A percentile compares a stretch with the other conserved stretches of the same genome.
Conservation (phyloP, 2,797 vertebrate genomes). For the Liasis olivaceus region DNA sequence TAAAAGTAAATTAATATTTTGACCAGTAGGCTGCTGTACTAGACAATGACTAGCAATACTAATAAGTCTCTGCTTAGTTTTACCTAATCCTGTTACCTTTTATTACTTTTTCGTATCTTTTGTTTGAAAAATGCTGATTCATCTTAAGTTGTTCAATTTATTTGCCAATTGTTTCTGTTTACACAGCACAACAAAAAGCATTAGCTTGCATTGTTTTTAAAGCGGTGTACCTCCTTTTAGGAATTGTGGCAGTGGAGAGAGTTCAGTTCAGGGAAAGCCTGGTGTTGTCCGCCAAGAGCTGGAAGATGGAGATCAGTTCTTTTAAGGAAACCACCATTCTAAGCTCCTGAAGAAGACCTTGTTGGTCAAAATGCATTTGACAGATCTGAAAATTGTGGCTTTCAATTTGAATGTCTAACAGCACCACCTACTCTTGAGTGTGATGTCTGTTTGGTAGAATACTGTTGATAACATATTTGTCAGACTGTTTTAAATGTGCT, state of each 20-base stretch:
- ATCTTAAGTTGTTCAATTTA: neutral
- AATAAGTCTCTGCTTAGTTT: neutral
- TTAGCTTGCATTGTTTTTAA: neutral
- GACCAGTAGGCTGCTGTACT: conserved; percentile 23
- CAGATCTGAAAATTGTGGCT: neutral
- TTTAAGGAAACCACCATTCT: conserved; percentile 15
- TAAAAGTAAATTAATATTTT: neutral
- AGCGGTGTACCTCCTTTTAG: conserved; percentile 26
- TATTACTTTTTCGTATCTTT: neutral
- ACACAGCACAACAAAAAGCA: neutral
- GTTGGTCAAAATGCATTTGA: neutral
- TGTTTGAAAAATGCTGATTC: neutral
- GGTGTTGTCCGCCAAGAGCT: neutral
- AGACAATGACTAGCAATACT: conserved; percentile 11
- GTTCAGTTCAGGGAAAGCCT: conserved; percentile 16
- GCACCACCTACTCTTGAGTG: neutral
- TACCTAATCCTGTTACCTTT: neutral
- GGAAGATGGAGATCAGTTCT: conserved; percentile 15
- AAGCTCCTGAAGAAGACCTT: conserved; percentile 21
- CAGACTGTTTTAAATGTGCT: neutral
- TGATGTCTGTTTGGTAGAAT: neutral
- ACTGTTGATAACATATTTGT: neutral
- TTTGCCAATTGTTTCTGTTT: neutral
- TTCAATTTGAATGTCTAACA: conserved; percentile 7
- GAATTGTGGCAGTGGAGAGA: conserved; percentile 18